Percentiles rank a stretch among this genome's conserved stretches.
Evolutionary conservation across 2,113 vertebrate species (phyloP).

Genomic region (Benthochromis sp.): DNA sequence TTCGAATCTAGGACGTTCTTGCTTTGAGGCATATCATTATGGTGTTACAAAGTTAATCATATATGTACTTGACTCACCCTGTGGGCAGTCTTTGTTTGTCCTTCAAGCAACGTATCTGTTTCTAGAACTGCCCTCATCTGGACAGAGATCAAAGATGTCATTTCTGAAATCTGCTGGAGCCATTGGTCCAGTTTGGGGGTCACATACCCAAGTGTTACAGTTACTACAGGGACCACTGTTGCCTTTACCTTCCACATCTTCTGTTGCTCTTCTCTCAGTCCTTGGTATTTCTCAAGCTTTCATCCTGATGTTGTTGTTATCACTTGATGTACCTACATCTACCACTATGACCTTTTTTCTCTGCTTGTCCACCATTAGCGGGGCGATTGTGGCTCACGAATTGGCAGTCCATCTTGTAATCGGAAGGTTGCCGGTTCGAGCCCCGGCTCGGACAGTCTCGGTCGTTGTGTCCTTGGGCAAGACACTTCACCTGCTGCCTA

Average conservation of each 20-base stretch:
- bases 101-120: neutral
- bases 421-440: accelerated
- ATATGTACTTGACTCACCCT: neutral
- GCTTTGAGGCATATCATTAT: neutral
- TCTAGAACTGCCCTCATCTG: neutral
- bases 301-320: neutral
- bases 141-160: neutral
- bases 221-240: neutral
- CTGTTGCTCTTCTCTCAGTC: neutral
- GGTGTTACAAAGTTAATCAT: neutral
- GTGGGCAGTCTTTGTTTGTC: neutral
- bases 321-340: neutral
- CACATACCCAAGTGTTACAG: neutral
- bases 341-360: neutral
- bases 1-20: neutral
- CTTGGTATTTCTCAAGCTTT: neutral
- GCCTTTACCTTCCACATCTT: neutral
- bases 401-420: neutral
- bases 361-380: neutral
- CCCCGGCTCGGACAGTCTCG: accelerated
- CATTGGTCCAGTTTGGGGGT: neutral
- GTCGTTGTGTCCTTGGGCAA: neutral
- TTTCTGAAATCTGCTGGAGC: neutral
- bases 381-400: neutral
- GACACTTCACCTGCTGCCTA: neutral